phyloP scores from a whole-genome alignment of 2,113 vertebrate genomes.

The Uropsilus gracilis region DNA sequence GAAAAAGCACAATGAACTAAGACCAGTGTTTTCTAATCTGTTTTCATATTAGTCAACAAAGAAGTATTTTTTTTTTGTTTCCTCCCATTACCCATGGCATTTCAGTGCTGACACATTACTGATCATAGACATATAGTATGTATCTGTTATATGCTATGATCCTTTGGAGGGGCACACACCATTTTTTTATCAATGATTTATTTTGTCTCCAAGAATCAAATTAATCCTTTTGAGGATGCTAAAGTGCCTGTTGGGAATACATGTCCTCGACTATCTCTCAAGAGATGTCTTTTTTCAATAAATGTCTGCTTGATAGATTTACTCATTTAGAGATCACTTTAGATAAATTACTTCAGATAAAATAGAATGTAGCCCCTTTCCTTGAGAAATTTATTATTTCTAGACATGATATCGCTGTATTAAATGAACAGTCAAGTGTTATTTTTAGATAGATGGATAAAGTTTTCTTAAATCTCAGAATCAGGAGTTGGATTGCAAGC shows the following conservation, averaged over 20 bases:
- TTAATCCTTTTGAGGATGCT: not conserved
- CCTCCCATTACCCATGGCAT: not conserved
- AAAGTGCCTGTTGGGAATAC: not conserved
- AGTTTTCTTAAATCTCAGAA: not conserved
- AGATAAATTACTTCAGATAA: not conserved
- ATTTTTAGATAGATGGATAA: not conserved
- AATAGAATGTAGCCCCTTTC: not conserved
- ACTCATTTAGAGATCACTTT: not conserved
- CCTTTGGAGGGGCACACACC: not conserved
- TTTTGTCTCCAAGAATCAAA: not conserved
- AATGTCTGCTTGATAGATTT: conserved; percentile 6
- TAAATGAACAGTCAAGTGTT: not conserved
- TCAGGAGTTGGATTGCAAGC: not conserved
- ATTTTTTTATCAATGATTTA: not conserved
- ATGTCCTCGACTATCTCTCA: not conserved
- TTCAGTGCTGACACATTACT: not conserved
- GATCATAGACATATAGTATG: not conserved
- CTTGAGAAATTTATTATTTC: conserved; percentile 22
- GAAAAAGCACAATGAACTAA: not conserved
- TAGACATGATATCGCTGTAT: not conserved
- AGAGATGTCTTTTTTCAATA: not conserved
- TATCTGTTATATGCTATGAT: not conserved
- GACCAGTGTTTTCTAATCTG: not conserved
- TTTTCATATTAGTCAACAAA: not conserved
- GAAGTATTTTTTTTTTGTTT: not conserved